These are phyloP conservation scores for Dipus sagitta DNA, from an alignment of 2,797 vertebrate species.

Conservation along the genomic window DNA sequence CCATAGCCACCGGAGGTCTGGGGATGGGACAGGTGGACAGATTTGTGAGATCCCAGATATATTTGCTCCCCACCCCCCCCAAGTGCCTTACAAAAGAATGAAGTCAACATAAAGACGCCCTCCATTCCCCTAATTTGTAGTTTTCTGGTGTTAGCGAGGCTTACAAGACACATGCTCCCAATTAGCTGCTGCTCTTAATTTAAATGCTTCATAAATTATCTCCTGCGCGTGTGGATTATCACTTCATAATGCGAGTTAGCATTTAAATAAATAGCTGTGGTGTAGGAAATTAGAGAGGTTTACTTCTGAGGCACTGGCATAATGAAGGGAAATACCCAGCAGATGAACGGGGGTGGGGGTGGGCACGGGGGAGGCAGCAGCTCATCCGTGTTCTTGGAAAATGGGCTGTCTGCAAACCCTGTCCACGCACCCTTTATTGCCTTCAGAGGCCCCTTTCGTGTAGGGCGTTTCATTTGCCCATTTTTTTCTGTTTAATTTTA, in stretches of 20 bases:
- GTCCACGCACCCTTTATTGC: background rate
- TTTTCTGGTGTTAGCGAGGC: conserved; percentile 92
- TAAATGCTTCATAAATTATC: conserved; percentile 99
- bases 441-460: rapidly evolving
- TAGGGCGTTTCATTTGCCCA: background rate
- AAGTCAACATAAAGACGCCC: conserved; percentile 83
- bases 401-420: background rate
- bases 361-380: conserved; percentile 32
- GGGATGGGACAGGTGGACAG: background rate
- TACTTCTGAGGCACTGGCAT: conserved; percentile 87
- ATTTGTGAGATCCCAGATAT: conserved; percentile 60
- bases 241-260: conserved; percentile 98
- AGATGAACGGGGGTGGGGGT: conserved; percentile 81
- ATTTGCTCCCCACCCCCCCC: conserved; percentile 56
- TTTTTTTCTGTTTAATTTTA: background rate
- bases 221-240: conserved; percentile 96
- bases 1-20: background rate
- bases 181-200: conserved; percentile 99
- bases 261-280: conserved; percentile 96
- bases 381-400: background rate
- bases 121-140: conserved; percentile 90
- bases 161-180: conserved; percentile 99
- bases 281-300: conserved; percentile 92
- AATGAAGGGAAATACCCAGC: conserved; percentile 90
- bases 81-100: conserved; percentile 81